phyloP scores from a whole-genome alignment of 1,140 invertebrate genomes.

The Drosophila ironensis region DNA sequence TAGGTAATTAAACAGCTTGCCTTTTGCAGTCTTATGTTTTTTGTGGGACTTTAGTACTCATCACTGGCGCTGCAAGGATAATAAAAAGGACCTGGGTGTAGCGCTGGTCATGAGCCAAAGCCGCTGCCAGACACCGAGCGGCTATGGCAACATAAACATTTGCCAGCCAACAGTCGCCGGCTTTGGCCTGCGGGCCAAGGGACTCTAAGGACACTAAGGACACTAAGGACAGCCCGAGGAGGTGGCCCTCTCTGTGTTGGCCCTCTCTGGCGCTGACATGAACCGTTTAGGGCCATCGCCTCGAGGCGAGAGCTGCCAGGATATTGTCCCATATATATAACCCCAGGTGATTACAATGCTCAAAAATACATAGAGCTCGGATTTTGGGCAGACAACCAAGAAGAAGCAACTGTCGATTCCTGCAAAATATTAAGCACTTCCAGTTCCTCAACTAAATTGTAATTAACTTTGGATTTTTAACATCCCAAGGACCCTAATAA shows the following conservation, averaged over 20 bases:
- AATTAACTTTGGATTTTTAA: too few relatives aligned
- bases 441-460: too few relatives aligned
- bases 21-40: background rate
- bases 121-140: slow-evolving; percentile 16
- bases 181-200: background rate
- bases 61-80: background rate
- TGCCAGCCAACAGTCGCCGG: slow-evolving; percentile 25
- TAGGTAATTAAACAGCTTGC: too few relatives aligned
- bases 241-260: background rate
- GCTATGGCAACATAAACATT: slow-evolving; percentile 46
- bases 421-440: too few relatives aligned
- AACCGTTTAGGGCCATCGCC: slow-evolving; percentile 15
- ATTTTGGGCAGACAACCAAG: background rate
- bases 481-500: too few relatives aligned
- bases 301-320: background rate
- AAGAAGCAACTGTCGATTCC: too few relatives aligned
- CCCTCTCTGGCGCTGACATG: slow-evolving; percentile 8
- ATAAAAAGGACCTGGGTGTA: background rate
- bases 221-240: too few relatives aligned
- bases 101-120: slow-evolving; percentile 36
- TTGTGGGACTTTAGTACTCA: background rate
- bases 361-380: background rate
- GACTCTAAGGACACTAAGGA: background rate
- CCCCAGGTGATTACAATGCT: background rate
- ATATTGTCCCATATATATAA: background rate